These are phyloP conservation scores for Capitulum mitella DNA, from an alignment of 2,888 invertebrate genomes.

Conservation along the genomic window DNA sequence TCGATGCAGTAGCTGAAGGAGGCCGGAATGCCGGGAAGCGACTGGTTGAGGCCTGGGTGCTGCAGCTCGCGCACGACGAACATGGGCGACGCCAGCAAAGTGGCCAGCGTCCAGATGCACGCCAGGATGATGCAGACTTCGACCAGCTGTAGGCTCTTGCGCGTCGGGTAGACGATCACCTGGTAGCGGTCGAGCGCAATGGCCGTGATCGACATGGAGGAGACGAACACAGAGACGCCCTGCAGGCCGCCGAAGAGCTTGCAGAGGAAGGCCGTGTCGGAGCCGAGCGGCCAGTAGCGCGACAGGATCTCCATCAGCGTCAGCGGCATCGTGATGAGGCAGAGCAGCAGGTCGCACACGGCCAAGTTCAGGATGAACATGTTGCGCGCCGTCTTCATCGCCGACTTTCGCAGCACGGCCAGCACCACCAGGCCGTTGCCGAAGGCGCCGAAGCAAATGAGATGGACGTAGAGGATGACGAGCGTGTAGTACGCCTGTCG, in stretches of 20 bases:
- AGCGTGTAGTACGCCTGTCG: conserved; percentile 60
- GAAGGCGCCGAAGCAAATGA: conserved; percentile 73
- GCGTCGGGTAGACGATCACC: conserved; percentile 80
- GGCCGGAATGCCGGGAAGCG: conserved; percentile 49
- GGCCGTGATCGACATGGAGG: conserved; percentile 86
- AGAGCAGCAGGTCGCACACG: conserved; percentile 67
- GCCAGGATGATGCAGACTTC: conserved; percentile 65
- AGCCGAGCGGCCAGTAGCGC: conserved; percentile 77
- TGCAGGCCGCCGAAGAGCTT: conserved; percentile 79
- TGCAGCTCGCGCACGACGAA: conserved; percentile 51
- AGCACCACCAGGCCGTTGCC: conserved; percentile 79
- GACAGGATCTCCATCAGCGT: conserved; percentile 78
- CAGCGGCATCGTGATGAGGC: conserved; percentile 81
- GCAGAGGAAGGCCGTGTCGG: conserved; percentile 60
- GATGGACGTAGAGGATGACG: conserved; percentile 60
- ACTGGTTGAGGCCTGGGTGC: conserved; percentile 48
- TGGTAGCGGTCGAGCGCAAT: conserved; percentile 79
- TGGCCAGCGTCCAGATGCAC: conserved; percentile 45
- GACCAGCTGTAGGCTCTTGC: conserved; percentile 64
- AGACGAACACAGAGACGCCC: conserved; percentile 85
- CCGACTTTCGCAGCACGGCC: conserved; percentile 69
- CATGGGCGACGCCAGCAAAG: conserved; percentile 69
- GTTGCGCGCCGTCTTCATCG: conserved; percentile 86
- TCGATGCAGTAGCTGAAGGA: conserved; percentile 67
- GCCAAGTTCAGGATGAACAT: conserved; percentile 89